These are phyloP conservation scores for Hylaea fasciaria DNA, from an alignment of 2,888 invertebrate genomes.

Conservation along the genomic window DNA sequence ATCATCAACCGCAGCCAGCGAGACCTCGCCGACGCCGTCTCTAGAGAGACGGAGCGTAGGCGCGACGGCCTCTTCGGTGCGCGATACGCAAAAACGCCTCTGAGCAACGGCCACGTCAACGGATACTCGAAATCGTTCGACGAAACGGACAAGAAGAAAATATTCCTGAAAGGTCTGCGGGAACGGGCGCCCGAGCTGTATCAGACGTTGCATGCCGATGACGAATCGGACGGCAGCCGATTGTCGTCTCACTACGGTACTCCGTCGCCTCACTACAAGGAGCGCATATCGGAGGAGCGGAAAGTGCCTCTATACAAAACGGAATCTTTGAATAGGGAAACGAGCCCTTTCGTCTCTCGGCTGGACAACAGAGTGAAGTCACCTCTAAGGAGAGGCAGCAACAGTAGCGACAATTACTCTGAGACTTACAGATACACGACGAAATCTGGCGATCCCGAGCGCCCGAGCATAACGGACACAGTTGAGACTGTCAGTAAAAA, in stretches of 20 bases:
- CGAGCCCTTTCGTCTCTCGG: conserved; percentile 78
- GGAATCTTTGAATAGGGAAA: conserved; percentile 77
- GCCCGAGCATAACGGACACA: conserved; percentile 89
- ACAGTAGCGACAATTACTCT: conserved; percentile 88
- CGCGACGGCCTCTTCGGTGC: conserved; percentile 83
- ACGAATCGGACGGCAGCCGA: conserved; percentile 81
- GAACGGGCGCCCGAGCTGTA: conserved; percentile 90
- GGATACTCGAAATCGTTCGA: conserved; percentile 76
- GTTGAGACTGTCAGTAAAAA: conserved; percentile 89
- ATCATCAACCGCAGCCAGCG: conserved; percentile 93
- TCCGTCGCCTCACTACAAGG: conserved; percentile 79
- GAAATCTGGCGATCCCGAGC: conserved; percentile 86
- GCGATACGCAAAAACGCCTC: conserved; percentile 83
- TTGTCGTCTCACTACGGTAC: conserved; percentile 76
- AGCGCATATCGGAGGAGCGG: conserved; percentile 76
- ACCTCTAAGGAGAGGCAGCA: conserved; percentile 86
- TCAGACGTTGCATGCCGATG: conserved; percentile 88
- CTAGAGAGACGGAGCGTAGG: conserved; percentile 79
- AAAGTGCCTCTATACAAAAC: conserved; percentile 77
- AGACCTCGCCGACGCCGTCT: conserved; percentile 88
- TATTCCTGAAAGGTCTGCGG: conserved; percentile 88
- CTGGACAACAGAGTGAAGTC: conserved; percentile 76
- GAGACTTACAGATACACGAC: conserved; percentile 89
- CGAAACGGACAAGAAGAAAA: conserved; percentile 86
- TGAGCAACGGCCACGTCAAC: conserved; percentile 79